A percentile compares a stretch with the other conserved stretches of the same genome.
Evolutionary conservation across 1,140 invertebrate genomes (phyloP).

Genomic region (Lamellibrachia luymesi): DNA sequence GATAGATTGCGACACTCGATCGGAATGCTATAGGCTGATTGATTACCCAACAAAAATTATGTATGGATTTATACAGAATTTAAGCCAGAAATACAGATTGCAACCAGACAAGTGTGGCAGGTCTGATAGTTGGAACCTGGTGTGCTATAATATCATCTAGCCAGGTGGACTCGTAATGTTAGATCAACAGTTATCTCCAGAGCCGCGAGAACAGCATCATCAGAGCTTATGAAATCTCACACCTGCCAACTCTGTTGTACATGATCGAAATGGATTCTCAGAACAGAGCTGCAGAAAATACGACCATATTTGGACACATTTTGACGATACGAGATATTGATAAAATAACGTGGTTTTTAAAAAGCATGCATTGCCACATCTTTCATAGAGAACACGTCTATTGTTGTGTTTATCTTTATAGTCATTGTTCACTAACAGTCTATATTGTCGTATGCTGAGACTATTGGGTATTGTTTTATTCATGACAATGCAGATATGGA

Average conservation of each 20-base stretch:
- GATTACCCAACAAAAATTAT: too few relatives aligned
- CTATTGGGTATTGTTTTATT: background rate
- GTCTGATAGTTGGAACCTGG: too few relatives aligned
- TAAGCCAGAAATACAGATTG: too few relatives aligned
- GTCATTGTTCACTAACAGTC: background rate
- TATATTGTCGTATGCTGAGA: background rate
- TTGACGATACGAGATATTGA: background rate
- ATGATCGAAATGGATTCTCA: background rate
- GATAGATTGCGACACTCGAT: too few relatives aligned
- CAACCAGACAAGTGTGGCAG: too few relatives aligned
- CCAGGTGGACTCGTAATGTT: too few relatives aligned
- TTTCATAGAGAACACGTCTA: background rate
- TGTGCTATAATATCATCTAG: too few relatives aligned
- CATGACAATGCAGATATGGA: background rate
- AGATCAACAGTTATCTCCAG: background rate
- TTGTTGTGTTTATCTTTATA: background rate
- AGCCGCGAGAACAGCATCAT: background rate
- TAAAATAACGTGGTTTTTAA: background rate
- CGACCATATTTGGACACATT: background rate
- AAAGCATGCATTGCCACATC: background rate
- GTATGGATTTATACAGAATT: too few relatives aligned
- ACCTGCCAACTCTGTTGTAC: too few relatives aligned
- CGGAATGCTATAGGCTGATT: too few relatives aligned
- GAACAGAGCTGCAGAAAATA: background rate
- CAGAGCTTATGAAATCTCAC: background rate